phyloP scores from a whole-genome alignment of 2,888 invertebrate species.

The Cyaniris semiargus region DNA sequence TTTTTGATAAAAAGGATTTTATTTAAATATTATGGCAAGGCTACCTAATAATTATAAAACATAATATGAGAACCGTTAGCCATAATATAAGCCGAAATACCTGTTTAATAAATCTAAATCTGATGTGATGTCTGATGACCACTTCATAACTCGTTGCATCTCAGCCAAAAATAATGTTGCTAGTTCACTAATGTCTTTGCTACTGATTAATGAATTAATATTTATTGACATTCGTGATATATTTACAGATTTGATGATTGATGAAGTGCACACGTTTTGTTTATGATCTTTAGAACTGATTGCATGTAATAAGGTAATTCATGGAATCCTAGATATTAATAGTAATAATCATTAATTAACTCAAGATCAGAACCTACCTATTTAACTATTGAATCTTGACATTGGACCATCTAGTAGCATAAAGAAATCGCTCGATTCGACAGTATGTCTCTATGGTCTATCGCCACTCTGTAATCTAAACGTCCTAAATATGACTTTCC shows the following conservation, averaged over 20 bases:
- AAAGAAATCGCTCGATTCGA: too few species aligned
- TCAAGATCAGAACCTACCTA: neutral
- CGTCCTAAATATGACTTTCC: neutral
- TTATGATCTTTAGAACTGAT: neutral
- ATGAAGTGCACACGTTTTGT: neutral
- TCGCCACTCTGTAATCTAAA: neutral
- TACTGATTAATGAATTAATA: slow-evolving; percentile 13
- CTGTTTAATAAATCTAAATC: slow-evolving; percentile 1
- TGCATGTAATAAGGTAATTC: neutral
- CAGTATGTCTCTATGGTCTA: too few species aligned
- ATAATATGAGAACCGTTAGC: neutral
- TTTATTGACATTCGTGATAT: neutral
- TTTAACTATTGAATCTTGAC: neutral
- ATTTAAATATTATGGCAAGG: too few species aligned
- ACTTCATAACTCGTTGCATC: slow-evolving; percentile 17
- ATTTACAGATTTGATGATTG: slow-evolving; percentile 3
- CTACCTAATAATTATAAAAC: neutral
- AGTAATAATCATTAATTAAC: neutral
- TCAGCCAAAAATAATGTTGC: slow-evolving; percentile 3
- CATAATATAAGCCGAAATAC: neutral
- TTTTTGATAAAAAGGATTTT: too few species aligned
- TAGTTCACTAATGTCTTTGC: neutral
- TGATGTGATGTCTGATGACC: neutral
- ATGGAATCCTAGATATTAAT: neutral
- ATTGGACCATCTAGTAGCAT: too few species aligned